These are phyloP conservation scores for Halcyon badia DNA, from an alignment of 2,797 vertebrate genomes.

Conservation along the genomic window DNA sequence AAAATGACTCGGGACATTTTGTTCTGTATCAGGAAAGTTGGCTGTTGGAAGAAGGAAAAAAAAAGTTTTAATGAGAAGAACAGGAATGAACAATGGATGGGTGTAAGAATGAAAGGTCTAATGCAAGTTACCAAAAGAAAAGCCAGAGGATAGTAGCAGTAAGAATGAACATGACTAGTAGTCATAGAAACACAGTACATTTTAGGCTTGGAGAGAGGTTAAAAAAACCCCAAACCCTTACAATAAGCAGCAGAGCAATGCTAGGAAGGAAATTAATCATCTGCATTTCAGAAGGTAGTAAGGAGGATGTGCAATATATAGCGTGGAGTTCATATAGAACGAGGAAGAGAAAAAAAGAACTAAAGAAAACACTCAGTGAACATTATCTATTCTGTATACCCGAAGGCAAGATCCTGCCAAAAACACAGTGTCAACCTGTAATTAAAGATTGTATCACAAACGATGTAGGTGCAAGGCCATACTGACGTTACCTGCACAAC, in stretches of 20 bases:
- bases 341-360: background rate
- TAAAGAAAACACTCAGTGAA: background rate
- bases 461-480: background rate
- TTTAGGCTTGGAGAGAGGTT: background rate
- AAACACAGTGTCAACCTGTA: background rate
- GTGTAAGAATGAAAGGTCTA: background rate
- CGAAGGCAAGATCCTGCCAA: background rate
- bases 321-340: background rate
- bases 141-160: background rate
- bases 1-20: background rate
- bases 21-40: background rate
- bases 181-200: background rate
- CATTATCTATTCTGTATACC: background rate
- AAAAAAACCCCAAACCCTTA: background rate
- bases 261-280: background rate
- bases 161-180: background rate
- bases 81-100: background rate
- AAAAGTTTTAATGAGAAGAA: background rate
- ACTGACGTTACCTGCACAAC: background rate
- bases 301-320: background rate
- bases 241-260: background rate
- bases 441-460: slow-evolving; percentile 39
- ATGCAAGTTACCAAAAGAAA: background rate
- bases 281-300: background rate
- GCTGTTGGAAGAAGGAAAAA: background rate